A percentile compares a stretch with the other conserved stretches of the same genome.
These are phyloP conservation scores for Heliconius congener DNA, from an alignment of 1,140 invertebrate species.

Conservation along the genomic window DNA sequence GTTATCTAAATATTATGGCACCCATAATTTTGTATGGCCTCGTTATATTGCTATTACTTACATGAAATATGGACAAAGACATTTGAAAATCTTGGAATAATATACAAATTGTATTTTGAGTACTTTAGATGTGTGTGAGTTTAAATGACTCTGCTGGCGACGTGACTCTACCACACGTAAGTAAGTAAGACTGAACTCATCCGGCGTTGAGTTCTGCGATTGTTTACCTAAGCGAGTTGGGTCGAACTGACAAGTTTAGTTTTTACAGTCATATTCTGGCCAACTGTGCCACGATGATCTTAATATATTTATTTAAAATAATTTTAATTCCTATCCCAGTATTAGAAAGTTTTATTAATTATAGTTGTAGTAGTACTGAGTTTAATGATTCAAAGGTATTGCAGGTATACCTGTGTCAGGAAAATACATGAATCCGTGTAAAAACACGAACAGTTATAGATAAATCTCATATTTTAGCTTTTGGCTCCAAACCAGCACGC, in stretches of 20 bases:
- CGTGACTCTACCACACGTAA: too few relatives aligned
- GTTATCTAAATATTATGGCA: constrained; percentile 25
- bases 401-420: neutral
- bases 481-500: constrained; percentile 34
- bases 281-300: too few relatives aligned
- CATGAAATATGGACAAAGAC: neutral
- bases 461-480: constrained; percentile 34
- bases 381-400: neutral
- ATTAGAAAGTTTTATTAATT: too few relatives aligned
- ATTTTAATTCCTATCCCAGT: too few relatives aligned
- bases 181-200: too few relatives aligned
- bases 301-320: too few relatives aligned
- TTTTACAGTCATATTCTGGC: too few relatives aligned
- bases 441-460: constrained; percentile 13
- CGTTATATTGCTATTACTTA: constrained; percentile 30
- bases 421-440: neutral
- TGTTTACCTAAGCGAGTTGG: too few relatives aligned
- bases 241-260: too few relatives aligned
- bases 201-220: too few relatives aligned
- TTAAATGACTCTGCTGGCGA: too few relatives aligned
- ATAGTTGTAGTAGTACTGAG: neutral
- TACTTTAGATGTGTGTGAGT: neutral
- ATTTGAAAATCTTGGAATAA: constrained; percentile 18
- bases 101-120: too few relatives aligned
- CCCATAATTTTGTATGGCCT: constrained; percentile 34